Base-by-base conservation (phyloP, 2,113 vertebrate genomes). In the Callocephalon fimbriatum region DNA sequence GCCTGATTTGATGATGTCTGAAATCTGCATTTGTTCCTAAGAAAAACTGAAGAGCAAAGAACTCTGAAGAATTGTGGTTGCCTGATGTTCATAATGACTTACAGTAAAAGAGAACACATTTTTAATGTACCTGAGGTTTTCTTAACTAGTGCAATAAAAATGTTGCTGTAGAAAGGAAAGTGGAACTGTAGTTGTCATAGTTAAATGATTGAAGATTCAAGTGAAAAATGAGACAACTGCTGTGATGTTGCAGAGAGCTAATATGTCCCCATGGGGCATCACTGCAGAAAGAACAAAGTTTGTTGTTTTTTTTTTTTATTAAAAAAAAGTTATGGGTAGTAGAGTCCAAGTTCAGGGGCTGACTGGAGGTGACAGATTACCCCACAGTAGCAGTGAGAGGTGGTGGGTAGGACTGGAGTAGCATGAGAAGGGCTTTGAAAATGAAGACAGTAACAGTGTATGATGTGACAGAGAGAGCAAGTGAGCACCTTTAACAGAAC, bases 401-500 rank as follows among this genome's bases (percentile, higher is more conserved):
- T 47, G 54, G 18, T 22, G n/a, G 32, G 3, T 65, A 50, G 66
- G 32, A 23, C 37, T 72, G 17, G 62, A 14, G 17, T 15, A 65
- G 19, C 31, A 12, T 13, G 47, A 47, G 74, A 27, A 32, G 11
- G 18, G 25, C 65, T 92, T 74, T 84, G 56, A 10, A 74, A 67
- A 67, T 37, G 45, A 77, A 62, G 53, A 19, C 0, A 2, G 32
- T 15, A 38, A 35, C 38, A 10, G 42, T 20, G 38, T 56, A 3
- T 79, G 78, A 13, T 51, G 50, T 40, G 35, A 44, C 26, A 27
- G 6, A 51, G 44, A 4, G 38, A 4, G 15, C 35, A 12, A 16
- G 22, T 4, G 13, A 4, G 7, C 0, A 2, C 65, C 25, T 80
- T 37, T 15, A 73, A 23, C 32, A 32, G 78, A 17, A 22, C 0